Evolutionary conservation across 1,140 invertebrate species (phyloP).

Genomic region (Leucophenga varia): DNA sequence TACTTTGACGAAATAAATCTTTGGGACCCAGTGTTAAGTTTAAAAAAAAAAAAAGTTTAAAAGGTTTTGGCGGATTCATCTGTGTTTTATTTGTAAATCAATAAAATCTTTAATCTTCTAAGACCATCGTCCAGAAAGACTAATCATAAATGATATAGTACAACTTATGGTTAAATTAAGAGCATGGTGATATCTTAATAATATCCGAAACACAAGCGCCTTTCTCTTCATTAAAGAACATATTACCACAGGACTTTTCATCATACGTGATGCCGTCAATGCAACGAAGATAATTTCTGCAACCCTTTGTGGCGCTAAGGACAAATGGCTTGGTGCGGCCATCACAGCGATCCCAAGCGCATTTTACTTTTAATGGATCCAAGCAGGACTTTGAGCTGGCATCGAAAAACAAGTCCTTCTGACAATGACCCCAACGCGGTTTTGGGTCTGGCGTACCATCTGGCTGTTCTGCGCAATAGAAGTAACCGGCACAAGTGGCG

Average conservation of each 20-base stretch:
- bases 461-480: conserved; percentile 24
- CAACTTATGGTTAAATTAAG: no score
- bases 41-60: no score
- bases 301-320: conserved; percentile 23
- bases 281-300: conserved; percentile 34
- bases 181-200: no score
- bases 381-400: conserved; percentile 16
- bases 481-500: conserved; percentile 41
- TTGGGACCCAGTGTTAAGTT: no score
- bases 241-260: conserved; percentile 29
- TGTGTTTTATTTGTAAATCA: no score
- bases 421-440: conserved; percentile 28
- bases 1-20: no score
- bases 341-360: conserved; percentile 38
- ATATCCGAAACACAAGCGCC: conserved; percentile 19
- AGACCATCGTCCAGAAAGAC: no score
- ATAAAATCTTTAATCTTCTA: no score
- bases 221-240: conserved; percentile 28
- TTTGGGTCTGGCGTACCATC: conserved; percentile 20
- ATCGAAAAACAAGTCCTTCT: conserved; percentile 35
- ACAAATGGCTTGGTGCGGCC: conserved; percentile 30
- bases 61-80: no score
- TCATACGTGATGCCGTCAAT: conserved; percentile 15
- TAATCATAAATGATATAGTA: no score
- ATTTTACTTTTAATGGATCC: conserved; percentile 18